A percentile compares a stretch with the other conserved stretches of the same genome.
Evolutionary conservation across 2,888 invertebrate species (phyloP).

Genomic region (Allacma fusca): DNA sequence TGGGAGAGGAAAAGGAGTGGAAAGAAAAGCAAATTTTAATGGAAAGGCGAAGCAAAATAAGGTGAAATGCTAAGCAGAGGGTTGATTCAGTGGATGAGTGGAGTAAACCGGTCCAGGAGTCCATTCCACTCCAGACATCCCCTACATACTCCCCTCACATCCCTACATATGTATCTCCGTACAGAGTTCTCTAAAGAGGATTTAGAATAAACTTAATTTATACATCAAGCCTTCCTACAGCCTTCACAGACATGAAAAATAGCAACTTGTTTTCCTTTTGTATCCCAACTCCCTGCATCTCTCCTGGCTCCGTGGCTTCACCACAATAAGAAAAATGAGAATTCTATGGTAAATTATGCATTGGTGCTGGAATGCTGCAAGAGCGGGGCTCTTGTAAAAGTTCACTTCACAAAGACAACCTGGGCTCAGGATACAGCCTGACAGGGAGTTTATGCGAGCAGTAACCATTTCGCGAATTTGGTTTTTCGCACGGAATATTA

Average conservation of each 20-base stretch:
- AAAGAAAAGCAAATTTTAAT: conserved; percentile 16
- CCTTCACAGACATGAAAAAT: background rate
- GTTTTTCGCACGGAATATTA: too few species aligned
- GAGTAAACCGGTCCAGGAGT: conserved; percentile 8
- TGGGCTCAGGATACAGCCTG: too few species aligned
- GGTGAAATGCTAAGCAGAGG: background rate
- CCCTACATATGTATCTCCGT: too few species aligned
- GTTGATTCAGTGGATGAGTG: background rate
- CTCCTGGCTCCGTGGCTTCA: conserved; percentile 6
- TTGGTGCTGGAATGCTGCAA: background rate
- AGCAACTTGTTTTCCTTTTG: conserved; percentile 9
- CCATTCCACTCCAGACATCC: too few species aligned
- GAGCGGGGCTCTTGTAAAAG: background rate
- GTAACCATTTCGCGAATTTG: too few species aligned
- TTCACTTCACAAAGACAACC: background rate
- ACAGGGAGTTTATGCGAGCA: too few species aligned
- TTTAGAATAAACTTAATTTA: too few species aligned
- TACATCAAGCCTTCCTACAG: too few species aligned
- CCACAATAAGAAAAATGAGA: conserved; percentile 10
- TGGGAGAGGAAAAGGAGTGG: conserved; percentile 8
- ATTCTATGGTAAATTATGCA: conserved; percentile 36
- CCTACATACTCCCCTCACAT: too few species aligned
- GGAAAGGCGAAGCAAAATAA: conserved; percentile 8
- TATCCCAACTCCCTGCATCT: background rate
- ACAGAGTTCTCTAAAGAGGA: too few species aligned